These are phyloP conservation scores for Plebejus melissa DNA, from an alignment of 2,888 invertebrate genomes.

Conservation along the genomic window DNA sequence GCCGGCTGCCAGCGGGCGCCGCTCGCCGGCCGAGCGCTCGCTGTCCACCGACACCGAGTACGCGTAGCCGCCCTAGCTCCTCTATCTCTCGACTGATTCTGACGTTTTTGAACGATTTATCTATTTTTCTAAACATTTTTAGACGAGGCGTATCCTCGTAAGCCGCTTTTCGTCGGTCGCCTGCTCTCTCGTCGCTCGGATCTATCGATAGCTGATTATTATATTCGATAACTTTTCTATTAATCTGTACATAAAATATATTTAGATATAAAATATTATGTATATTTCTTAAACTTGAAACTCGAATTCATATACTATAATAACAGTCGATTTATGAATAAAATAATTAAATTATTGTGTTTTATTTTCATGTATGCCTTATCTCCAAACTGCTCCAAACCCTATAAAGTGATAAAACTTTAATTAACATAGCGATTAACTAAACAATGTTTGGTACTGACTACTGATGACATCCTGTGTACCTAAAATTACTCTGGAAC, in stretches of 20 bases:
- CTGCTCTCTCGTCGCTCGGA: slow-evolving; percentile 76
- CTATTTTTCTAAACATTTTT: slow-evolving; percentile 79
- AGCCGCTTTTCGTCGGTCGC: slow-evolving; percentile 75
- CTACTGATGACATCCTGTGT: too few relatives aligned
- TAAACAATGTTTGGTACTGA: too few relatives aligned
- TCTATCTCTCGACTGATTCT: slow-evolving; percentile 75
- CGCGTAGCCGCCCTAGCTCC: slow-evolving; percentile 74
- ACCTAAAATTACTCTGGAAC: too few relatives aligned
- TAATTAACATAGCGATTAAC: too few relatives aligned
- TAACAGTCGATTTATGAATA: slow-evolving; percentile 78
- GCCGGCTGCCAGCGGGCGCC: slow-evolving; percentile 71
- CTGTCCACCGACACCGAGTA: slow-evolving; percentile 86
- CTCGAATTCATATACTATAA: slow-evolving; percentile 77
- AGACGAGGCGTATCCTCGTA: slow-evolving; percentile 76
- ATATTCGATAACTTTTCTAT: slow-evolving; percentile 78
- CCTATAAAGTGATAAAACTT: too few relatives aligned
- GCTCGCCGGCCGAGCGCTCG: slow-evolving; percentile 78
- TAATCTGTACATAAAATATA: slow-evolving; percentile 79
- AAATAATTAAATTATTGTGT: slow-evolving; percentile 48
- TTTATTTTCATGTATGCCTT: slow-evolving; percentile 36
- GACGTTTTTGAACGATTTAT: slow-evolving; percentile 79
- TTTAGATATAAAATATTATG: slow-evolving; percentile 78
- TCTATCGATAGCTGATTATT: slow-evolving; percentile 77
- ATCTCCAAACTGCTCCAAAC: too few relatives aligned
- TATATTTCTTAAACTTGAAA: slow-evolving; percentile 77